phyloP scores from a whole-genome alignment of 1,140 invertebrate species.

The Trichonephila clavata region DNA sequence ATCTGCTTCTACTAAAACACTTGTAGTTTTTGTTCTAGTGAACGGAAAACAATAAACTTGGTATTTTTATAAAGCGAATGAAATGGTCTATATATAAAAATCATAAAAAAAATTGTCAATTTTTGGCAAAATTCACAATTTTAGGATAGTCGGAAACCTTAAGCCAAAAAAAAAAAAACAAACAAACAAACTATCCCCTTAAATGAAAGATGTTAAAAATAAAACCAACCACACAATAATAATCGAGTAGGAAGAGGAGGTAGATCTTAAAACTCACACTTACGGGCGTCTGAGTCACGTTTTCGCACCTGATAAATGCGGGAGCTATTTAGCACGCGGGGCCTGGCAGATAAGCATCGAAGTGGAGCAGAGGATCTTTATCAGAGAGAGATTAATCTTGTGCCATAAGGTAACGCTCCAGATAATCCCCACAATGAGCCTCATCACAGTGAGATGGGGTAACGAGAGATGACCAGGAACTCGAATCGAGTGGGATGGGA shows the following conservation, averaged over 20 bases:
- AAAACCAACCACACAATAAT: background rate
- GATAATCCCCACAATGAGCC: background rate
- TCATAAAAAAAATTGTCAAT: no score
- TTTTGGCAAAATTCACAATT: no score
- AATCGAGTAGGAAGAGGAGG: background rate
- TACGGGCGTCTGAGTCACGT: background rate
- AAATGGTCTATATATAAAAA: no score
- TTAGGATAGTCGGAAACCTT: no score
- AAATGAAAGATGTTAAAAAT: background rate
- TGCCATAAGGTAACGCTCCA: background rate
- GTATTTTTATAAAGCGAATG: no score
- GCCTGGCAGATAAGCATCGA: constrained; percentile 17
- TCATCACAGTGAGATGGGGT: no score
- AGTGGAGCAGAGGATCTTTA: background rate
- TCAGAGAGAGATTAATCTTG: constrained; percentile 8
- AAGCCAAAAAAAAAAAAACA: no score
- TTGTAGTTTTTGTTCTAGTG: no score
- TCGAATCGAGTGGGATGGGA: background rate
- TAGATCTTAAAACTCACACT: background rate
- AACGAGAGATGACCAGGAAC: background rate
- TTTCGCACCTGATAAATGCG: constrained; percentile 4
- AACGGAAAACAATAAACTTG: no score
- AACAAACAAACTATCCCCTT: no score
- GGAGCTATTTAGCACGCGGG: background rate
- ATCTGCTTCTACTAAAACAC: no score